Percentiles rank a stretch among this genome's conserved stretches.
Evolutionary conservation across 2,113 vertebrate species (phyloP).

Genomic region (Colius striatus): DNA sequence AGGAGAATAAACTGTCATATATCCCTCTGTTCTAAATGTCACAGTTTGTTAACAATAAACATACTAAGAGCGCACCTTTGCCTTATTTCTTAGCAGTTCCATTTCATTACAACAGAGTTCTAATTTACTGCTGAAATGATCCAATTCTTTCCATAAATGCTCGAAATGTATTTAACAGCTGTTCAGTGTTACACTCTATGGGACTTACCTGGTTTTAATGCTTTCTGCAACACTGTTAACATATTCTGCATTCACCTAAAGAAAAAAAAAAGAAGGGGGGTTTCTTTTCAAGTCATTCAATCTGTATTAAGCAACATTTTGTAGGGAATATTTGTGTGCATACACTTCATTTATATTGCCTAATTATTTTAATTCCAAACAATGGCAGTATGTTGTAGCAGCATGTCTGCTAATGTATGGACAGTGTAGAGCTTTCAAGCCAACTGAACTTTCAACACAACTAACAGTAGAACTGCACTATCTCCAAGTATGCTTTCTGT

Average conservation of each 20-base stretch:
- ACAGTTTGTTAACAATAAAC: neutral
- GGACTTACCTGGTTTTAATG: conserved; percentile 81
- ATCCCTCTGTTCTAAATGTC: neutral
- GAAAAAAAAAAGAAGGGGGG: conserved; percentile 31
- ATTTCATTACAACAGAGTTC: neutral
- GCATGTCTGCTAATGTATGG: neutral
- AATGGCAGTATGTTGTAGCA: neutral
- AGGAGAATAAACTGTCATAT: neutral
- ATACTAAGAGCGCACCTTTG: neutral
- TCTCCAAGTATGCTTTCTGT: neutral
- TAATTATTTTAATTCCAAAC: neutral
- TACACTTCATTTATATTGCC: neutral
- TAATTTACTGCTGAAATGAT: neutral
- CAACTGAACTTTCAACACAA: neutral
- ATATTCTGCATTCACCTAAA: conserved; percentile 80
- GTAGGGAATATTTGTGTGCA: neutral
- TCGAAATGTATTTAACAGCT: neutral
- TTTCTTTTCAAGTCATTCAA: neutral
- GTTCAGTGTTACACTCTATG: neutral
- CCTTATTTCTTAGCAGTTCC: neutral
- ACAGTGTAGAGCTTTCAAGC: neutral
- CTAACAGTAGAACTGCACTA: neutral
- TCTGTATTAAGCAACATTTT: neutral
- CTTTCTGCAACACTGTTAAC: conserved; percentile 75
- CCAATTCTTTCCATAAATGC: neutral